Conservation (phyloP, 2,113 vertebrate species). For the Ivindomyrus marchei region DNA sequence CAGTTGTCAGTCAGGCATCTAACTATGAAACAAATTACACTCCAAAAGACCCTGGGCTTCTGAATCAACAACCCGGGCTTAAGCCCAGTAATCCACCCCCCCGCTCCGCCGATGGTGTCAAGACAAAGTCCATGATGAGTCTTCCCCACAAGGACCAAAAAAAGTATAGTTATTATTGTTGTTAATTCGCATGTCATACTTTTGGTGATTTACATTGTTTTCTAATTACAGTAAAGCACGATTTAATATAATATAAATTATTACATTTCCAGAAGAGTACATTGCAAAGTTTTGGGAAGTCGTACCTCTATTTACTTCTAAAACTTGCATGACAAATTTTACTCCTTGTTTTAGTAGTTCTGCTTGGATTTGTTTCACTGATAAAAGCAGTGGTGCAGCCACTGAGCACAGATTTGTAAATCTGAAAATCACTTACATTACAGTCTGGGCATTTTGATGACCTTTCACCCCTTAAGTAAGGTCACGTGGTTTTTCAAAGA, state of each 20-base stretch:
- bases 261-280: background rate
- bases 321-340: background rate
- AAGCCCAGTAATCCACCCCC: too few species aligned
- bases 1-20: too few species aligned
- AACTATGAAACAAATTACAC: too few species aligned
- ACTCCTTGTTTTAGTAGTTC: background rate
- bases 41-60: too few species aligned
- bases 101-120: too few species aligned
- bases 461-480: slow-evolving; percentile 19
- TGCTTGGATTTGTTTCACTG: background rate
- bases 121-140: too few species aligned
- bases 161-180: background rate
- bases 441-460: slow-evolving; percentile 7
- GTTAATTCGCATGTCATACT: background rate
- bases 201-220: background rate
- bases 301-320: background rate
- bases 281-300: background rate
- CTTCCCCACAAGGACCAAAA: too few species aligned
- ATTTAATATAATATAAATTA: background rate
- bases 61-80: too few species aligned
- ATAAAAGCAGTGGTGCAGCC: background rate
- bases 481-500: slow-evolving; percentile 1
- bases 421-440: background rate
- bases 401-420: background rate
- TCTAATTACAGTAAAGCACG: background rate